Percentiles rank a stretch among this genome's conserved stretches.
These are phyloP conservation scores for Erpornis zantholeuca DNA, from an alignment of 2,113 vertebrate species.

Conservation along the genomic window DNA sequence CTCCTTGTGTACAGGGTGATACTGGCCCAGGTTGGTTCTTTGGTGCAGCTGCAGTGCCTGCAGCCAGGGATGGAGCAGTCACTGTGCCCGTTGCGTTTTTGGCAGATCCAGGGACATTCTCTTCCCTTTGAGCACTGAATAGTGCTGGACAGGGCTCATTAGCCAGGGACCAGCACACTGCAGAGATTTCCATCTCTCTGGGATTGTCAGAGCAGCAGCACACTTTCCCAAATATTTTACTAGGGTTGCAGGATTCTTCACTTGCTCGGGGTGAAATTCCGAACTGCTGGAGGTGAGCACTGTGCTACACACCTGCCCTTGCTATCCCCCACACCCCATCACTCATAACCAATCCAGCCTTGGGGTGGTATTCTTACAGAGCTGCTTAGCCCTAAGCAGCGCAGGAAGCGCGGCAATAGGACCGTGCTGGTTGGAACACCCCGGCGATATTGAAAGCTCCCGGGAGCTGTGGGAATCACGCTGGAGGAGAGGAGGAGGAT, in stretches of 20 bases:
- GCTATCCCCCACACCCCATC: neutral
- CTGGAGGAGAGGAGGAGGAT: neutral
- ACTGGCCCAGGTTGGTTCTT: rapidly evolving
- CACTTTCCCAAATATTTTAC: too few species aligned
- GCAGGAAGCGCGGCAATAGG: rapidly evolving
- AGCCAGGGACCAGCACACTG: rapidly evolving
- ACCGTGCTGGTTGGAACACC: too few species aligned
- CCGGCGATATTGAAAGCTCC: rapidly evolving
- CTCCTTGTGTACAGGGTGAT: rapidly evolving
- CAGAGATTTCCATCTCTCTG: neutral
- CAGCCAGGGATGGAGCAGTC: neutral
- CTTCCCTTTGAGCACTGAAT: rapidly evolving
- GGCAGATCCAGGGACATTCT: neutral
- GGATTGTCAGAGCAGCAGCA: neutral
- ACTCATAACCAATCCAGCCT: too few species aligned
- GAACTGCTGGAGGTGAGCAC: rapidly evolving
- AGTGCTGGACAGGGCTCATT: rapidly evolving
- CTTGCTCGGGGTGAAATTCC: neutral
- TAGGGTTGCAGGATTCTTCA: too few species aligned
- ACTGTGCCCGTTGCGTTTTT: rapidly evolving
- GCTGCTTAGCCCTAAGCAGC: too few species aligned
- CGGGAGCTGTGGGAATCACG: rapidly evolving
- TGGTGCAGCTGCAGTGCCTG: neutral
- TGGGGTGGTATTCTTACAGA: rapidly evolving
- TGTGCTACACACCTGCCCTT: too few species aligned